These are phyloP conservation scores for Phymanthus crucifer DNA, from an alignment of 92 coral and sea anemone genomes.

Conservation along the genomic window DNA sequence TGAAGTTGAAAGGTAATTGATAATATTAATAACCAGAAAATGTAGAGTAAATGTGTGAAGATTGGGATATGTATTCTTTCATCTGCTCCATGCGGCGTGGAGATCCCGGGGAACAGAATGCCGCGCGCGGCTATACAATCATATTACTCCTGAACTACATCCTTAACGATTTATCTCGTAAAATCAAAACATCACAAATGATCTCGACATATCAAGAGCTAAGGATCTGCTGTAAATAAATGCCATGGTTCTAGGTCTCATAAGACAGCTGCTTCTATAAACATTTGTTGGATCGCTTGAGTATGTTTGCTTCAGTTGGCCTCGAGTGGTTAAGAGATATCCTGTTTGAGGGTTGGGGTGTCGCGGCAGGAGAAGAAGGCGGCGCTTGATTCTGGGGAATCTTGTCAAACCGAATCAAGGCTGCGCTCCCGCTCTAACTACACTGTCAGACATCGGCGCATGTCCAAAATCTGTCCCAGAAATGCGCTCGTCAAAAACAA, in stretches of 20 bases:
- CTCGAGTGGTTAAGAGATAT: constrained; percentile 24
- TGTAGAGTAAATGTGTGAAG: constrained; percentile 19
- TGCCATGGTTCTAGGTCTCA: constrained; percentile 17
- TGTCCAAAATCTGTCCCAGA: constrained; percentile 3
- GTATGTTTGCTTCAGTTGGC: constrained; percentile 11
- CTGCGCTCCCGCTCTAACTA: not conserved
- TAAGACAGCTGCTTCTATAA: not conserved
- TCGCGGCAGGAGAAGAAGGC: constrained; percentile 30
- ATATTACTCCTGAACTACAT: not conserved
- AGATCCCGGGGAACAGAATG: constrained; percentile 1
- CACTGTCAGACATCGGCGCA: constrained; percentile 27
- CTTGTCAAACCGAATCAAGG: not conserved
- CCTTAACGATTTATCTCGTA: not conserved
- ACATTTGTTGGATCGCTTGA: constrained; percentile 38
- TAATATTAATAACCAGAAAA: constrained; percentile 14
- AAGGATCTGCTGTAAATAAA: not conserved
- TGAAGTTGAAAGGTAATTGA: constrained; percentile 57
- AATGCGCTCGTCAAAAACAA: not conserved
- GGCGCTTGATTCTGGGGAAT: not conserved
- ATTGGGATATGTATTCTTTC: constrained; percentile 24
- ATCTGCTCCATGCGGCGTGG: constrained; percentile 12
- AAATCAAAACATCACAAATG: not conserved
- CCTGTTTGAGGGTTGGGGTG: not conserved
- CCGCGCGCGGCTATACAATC: constrained; percentile 16
- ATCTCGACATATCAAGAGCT: not conserved